A percentile compares a stretch with the other conserved stretches of the same genome.
Conservation (phyloP, 1,140 invertebrate genomes). For the Aphidius ervi region DNA sequence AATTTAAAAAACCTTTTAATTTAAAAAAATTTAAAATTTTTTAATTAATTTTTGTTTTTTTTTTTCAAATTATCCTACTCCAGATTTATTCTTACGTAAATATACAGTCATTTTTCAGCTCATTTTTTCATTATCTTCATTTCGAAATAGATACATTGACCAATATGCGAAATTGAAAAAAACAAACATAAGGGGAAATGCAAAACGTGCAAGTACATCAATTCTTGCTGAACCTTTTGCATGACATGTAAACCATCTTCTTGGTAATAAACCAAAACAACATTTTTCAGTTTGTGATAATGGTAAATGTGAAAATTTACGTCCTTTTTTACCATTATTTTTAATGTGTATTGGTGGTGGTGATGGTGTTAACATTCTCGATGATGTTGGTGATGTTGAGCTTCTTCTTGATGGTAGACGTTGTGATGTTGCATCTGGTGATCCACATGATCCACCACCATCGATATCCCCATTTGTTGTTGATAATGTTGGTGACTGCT, state of each 20-base stretch:
- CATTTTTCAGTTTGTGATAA: conserved; percentile 30
- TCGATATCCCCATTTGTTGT: conserved; percentile 19
- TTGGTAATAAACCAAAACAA: conserved; percentile 36
- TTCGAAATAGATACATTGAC: conserved; percentile 81
- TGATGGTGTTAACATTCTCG: conserved; percentile 34
- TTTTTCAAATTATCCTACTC: conserved; percentile 1
- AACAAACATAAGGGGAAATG: conserved; percentile 88
- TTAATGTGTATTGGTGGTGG: conserved; percentile 30
- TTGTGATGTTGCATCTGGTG: conserved; percentile 16
- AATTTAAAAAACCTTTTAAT: background rate
- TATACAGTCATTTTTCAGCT: conserved; percentile 25
- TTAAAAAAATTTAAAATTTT: background rate
- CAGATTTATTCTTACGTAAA: conserved; percentile 4
- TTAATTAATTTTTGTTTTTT: background rate
- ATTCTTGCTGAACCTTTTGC: conserved; percentile 86
- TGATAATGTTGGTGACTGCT: conserved; percentile 27
- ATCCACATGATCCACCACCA: conserved; percentile 19
- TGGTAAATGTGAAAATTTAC: conserved; percentile 32
- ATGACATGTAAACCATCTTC: conserved; percentile 83
- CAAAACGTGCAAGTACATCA: conserved; percentile 88
- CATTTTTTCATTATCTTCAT: conserved; percentile 53
- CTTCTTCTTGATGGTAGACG: conserved; percentile 25
- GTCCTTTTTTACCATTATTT: conserved; percentile 24
- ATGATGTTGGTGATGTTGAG: conserved; percentile 32
- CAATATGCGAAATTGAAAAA: conserved; percentile 94